Evolutionary conservation across 2,797 vertebrate genomes (phyloP).

Genomic region (Anabas testudineus): DNA sequence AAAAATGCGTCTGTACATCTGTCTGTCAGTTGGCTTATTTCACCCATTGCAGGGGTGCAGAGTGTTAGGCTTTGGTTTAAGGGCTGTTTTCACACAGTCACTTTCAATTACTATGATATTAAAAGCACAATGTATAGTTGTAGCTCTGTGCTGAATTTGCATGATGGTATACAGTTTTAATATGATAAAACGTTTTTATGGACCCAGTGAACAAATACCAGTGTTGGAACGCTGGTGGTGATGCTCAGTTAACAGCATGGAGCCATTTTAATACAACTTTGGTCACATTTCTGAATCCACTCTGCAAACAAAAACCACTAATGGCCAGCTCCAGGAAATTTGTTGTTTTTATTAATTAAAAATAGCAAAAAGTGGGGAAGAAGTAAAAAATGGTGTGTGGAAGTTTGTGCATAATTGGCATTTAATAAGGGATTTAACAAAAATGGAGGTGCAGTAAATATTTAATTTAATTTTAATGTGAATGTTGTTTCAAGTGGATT

Average conservation of each 20-base stretch:
- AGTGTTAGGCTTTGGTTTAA: constrained; percentile 59
- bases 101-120: constrained; percentile 69
- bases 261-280: constrained; percentile 22
- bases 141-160: constrained; percentile 35
- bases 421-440: constrained; percentile 25
- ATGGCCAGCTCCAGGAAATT: constrained; percentile 9
- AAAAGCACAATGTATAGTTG: constrained; percentile 49
- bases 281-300: constrained; percentile 36
- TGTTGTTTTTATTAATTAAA: constrained; percentile 43
- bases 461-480: constrained; percentile 30
- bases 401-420: constrained; percentile 24
- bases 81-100: constrained; percentile 67
- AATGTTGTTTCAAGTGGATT: constrained; percentile 25
- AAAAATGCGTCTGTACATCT: constrained; percentile 72
- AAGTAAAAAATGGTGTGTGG: constrained; percentile 4
- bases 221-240: constrained; percentile 29
- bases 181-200: constrained; percentile 26
- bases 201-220: constrained; percentile 25
- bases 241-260: constrained; percentile 21
- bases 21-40: constrained; percentile 73
- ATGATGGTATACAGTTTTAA: constrained; percentile 35
- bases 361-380: constrained; percentile 16
- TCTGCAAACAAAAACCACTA: constrained; percentile 46
- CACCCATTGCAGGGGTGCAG: constrained; percentile 49
- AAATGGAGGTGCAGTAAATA: constrained; percentile 29